These are phyloP conservation scores for Drosophila chauvacae DNA, from an alignment of 1,140 invertebrate species.

Conservation along the genomic window DNA sequence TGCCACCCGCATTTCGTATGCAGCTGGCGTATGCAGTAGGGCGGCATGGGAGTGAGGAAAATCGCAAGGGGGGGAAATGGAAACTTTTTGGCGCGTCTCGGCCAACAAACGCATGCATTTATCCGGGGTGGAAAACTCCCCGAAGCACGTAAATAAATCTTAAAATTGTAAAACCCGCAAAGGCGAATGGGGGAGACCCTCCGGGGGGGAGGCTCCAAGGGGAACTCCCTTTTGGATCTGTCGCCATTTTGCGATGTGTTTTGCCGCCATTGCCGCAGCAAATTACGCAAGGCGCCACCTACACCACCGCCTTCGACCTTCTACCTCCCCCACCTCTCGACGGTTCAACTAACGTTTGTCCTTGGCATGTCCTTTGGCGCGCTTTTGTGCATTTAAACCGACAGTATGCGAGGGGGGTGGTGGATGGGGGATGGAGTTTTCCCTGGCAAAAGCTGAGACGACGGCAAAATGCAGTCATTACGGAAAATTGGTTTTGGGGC, in stretches of 20 bases:
- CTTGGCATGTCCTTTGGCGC: constrained; percentile 82
- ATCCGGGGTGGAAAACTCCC: constrained; percentile 43
- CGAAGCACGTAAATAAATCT: constrained; percentile 82
- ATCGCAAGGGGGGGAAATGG: constrained; percentile 4
- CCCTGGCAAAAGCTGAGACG: constrained; percentile 34
- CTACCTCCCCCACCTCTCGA: no score
- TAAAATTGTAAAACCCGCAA: constrained; percentile 83
- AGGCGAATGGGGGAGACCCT: constrained; percentile 28
- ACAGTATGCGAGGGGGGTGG: constrained; percentile 18
- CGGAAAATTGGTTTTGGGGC: constrained; percentile 83
- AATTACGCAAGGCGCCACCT: constrained; percentile 71
- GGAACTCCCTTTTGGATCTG: constrained; percentile 53
- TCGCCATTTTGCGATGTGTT: constrained; percentile 81
- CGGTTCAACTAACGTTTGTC: constrained; percentile 82
- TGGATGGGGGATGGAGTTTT: not conserved
- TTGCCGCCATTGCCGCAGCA: constrained; percentile 80
- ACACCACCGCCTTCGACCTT: no score
- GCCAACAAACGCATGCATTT: constrained; percentile 77
- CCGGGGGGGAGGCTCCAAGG: not conserved
- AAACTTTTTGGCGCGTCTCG: constrained; percentile 77
- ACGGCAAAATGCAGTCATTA: constrained; percentile 83
- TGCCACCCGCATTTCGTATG: constrained; percentile 59
- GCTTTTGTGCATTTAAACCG: constrained; percentile 80
- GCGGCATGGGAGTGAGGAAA: not conserved
- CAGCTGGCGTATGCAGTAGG: constrained; percentile 54